Evolutionary conservation across 2,113 vertebrate genomes (phyloP), one percentile per base, ranked within the genome.

Genomic region (Mola mola): DNA sequence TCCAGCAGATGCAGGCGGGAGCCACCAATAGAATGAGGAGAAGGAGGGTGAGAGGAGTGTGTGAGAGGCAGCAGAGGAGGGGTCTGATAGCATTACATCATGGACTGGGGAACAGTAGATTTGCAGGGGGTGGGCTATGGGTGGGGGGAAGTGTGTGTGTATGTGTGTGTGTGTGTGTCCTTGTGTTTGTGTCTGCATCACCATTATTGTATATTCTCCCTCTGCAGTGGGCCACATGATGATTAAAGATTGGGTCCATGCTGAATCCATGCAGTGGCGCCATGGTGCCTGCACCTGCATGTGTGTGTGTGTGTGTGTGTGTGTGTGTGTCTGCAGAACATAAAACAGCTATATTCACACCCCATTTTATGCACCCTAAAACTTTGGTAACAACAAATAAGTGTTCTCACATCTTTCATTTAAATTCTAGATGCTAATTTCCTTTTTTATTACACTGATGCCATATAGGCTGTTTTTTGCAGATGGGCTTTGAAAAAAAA

Each of bases 81-180:
- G 84, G 86, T 89, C 78, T 90, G 75, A 41, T 73, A 82, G 82
- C 89, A 90, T 90, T 89, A 90, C 89, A 89, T 90, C 89, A 90
- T 90, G 79, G 84, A 76, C 79, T 64, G 63, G 68, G 78, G 76
- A 86, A 79, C 31, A 74, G 78, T 53, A 63, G 86, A 74, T 85
- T 85, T 87, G 85, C 78, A 83, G 85, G 74, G 77, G 78, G 81
- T 78, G 81, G 78, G 77, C 59, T 82, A 61, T 8, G 66, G 62
- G 49, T 75, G 80, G 78, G 75, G 81, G 80, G 79, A 76, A 55
- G 81, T 88, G 86, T 82, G 72, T 68, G 46, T 71, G 51, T 66
- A 28, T 46, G 22, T 46, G 22, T 57, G 53, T 73, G 53, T 74
- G 60, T 74, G 43, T 69, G 46, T 75, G n/a, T n/a, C n/a, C n/a